Percentiles rank a stretch among this genome's conserved stretches.
Conservation (phyloP, 2,797 vertebrate species). For the Antennarius maculatus region DNA sequence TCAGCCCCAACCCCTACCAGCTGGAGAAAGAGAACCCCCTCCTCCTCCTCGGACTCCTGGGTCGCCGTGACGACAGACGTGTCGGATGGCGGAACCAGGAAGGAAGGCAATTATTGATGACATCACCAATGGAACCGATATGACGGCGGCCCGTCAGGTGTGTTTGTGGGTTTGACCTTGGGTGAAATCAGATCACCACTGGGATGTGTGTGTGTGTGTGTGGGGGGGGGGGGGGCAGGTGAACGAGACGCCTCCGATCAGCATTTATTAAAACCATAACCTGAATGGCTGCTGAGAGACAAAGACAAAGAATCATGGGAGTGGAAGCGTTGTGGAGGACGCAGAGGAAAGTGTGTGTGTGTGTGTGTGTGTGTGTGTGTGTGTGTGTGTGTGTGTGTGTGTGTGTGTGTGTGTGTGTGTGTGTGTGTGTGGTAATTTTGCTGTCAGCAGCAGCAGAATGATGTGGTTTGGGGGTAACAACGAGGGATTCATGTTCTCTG, state of each 20-base stretch:
- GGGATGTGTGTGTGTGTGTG: no score
- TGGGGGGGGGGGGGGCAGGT: slow-evolving; percentile 10
- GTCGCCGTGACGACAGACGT: no score
- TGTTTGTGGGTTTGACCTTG: slow-evolving; percentile 63
- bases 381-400: slow-evolving; percentile 1
- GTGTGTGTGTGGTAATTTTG: slow-evolving; percentile 58
- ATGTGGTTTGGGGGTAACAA: slow-evolving; percentile 73
- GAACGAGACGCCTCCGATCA: slow-evolving; percentile 58
- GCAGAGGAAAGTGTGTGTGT: not conserved
- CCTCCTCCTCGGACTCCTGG: no score
- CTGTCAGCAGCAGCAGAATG: slow-evolving; percentile 65
- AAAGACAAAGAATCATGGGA: slow-evolving; percentile 19
- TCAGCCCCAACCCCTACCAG: no score
- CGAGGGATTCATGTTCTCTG: slow-evolving; percentile 70
- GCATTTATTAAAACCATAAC: slow-evolving; percentile 56
- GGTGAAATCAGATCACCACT: slow-evolving; percentile 16
- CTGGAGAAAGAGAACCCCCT: no score
- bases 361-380: slow-evolving; percentile 7
- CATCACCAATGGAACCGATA: not conserved
- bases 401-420: no score
- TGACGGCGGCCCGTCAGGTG: slow-evolving; percentile 48
- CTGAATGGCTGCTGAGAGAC: slow-evolving; percentile 28
- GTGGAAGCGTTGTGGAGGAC: slow-evolving; percentile 32
- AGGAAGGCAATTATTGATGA: no score
- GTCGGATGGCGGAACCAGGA: no score